Percentiles rank a stretch among this genome's conserved stretches.
Evolutionary conservation across 2,113 vertebrate species (phyloP).

Genomic region (Stigmatopora nigra): DNA sequence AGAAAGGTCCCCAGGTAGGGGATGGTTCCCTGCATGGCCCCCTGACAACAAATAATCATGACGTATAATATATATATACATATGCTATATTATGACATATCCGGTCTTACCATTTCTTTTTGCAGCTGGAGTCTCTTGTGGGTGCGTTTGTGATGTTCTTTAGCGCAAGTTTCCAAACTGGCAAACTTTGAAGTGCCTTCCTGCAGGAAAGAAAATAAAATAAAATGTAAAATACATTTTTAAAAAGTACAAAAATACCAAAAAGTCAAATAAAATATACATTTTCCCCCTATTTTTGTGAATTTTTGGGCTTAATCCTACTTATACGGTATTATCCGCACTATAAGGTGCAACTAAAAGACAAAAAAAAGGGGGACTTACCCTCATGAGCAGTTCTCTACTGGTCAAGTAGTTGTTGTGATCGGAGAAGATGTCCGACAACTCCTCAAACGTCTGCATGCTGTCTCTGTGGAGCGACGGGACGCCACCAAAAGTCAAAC

Average conservation of each 20-base stretch:
- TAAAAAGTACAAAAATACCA: no score
- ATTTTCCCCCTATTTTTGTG: no score
- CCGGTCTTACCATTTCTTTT: constrained; percentile 80
- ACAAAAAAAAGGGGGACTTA: constrained; percentile 48
- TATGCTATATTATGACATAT: not conserved
- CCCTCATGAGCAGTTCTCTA: constrained; percentile 91
- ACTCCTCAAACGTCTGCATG: constrained; percentile 86
- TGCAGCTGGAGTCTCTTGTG: constrained; percentile 86
- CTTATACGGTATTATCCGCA: not conserved
- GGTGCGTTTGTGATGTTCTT: constrained; percentile 90
- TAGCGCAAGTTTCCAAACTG: constrained; percentile 84
- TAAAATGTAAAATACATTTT: no score
- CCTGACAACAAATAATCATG: constrained; percentile 58
- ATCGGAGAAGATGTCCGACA: constrained; percentile 92
- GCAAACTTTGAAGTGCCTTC: constrained; percentile 96
- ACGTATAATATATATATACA: not conserved
- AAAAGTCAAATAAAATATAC: no score
- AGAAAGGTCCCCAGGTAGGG: constrained; percentile 91
- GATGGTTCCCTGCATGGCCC: constrained; percentile 91
- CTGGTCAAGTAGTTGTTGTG: constrained; percentile 90
- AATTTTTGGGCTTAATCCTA: no score
- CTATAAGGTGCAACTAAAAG: not conserved
- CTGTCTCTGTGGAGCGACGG: constrained; percentile 70
- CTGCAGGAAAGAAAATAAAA: constrained; percentile 51
- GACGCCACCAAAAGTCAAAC: not conserved